Evolutionary conservation across 92 coral and sea anemone genomes (phyloP), one percentile per base, ranked within the genome.

Genomic region (Epizoanthus stellaris): DNA sequence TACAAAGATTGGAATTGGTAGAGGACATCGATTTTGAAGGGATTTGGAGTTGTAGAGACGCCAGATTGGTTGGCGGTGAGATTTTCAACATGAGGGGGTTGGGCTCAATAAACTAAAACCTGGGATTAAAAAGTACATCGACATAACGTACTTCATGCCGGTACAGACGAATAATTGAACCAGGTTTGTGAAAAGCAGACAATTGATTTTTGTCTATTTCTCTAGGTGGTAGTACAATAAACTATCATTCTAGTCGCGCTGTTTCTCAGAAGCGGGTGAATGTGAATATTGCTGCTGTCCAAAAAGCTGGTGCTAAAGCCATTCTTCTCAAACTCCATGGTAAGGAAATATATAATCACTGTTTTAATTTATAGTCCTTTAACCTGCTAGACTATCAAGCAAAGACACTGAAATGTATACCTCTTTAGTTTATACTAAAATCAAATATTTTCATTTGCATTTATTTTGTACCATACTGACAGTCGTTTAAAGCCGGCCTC

Each of bases 301-400:
- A 21, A 42, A 47, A 42, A 5, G 72, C 13, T 42, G 83, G 72
- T 40, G 21, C 25, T 20, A 45, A 30, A n/a, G 23, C 70, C 1
- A 59, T 13, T 20, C 71, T 79, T 2, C 23, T 79, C 65, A 79
- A 79, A 79, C 23, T 62, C 43, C 83, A 79, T 47, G 83, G 83
- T 79, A 79, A 43, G 42, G 1, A 21, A 3, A 16, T 38, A 1
- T 34, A 36, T 8, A 1, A n/a, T 30, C 23, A 8, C 19, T 63
- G 4, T 5, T 63, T 63, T 5, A 63, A 14, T 1, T 63, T 20
- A 16, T 20, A 63, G 34, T 19, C 9, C 11, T 63, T 63, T 20
- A 13, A 63, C 21, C 23, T 19, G 67, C 38, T 19, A 6, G 30
- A 63, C 12, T 19, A 20, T 8, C 21, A 1, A 16, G 65, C 6